Conservation (phyloP, 2,797 vertebrate species). For the Huso huso region DNA sequence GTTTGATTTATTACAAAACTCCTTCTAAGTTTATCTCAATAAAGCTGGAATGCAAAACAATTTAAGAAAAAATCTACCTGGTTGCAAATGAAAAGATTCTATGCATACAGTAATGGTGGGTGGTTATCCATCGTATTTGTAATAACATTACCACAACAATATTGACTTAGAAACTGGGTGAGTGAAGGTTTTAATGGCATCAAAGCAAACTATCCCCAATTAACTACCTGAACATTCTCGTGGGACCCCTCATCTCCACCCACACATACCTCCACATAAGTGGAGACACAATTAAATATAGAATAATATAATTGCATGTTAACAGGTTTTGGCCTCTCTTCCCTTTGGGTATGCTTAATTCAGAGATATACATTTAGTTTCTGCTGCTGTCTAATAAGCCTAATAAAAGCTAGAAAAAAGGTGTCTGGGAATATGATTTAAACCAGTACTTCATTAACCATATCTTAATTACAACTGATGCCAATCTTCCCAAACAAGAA, state of each 20-base stretch:
- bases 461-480: too few relatives aligned
- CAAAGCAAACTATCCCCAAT: slow-evolving; percentile 21
- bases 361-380: slow-evolving; percentile 44
- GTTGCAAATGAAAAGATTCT: not conserved
- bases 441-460: too few relatives aligned
- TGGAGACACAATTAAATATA: slow-evolving; percentile 25
- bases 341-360: slow-evolving; percentile 41
- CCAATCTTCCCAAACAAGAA: too few relatives aligned
- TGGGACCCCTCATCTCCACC: not conserved
- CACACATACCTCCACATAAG: slow-evolving; percentile 19
- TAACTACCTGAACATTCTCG: slow-evolving; percentile 17
- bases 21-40: too few relatives aligned
- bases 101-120: not conserved
- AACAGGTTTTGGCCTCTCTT: slow-evolving; percentile 30
- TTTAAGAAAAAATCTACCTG: not conserved
- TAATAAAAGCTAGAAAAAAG: slow-evolving; percentile 26
- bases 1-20: too few relatives aligned
- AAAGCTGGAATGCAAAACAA: too few relatives aligned
- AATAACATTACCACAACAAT: slow-evolving; percentile 14
- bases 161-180: slow-evolving; percentile 3
- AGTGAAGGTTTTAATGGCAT: slow-evolving; percentile 11
- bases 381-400: slow-evolving; percentile 31
- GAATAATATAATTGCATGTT: slow-evolving; percentile 39
- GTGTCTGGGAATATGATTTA: slow-evolving; percentile 11
- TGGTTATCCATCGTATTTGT: not conserved